Conservation (phyloP, 2,113 vertebrate species). For the Heloderma charlesbogerti region DNA sequence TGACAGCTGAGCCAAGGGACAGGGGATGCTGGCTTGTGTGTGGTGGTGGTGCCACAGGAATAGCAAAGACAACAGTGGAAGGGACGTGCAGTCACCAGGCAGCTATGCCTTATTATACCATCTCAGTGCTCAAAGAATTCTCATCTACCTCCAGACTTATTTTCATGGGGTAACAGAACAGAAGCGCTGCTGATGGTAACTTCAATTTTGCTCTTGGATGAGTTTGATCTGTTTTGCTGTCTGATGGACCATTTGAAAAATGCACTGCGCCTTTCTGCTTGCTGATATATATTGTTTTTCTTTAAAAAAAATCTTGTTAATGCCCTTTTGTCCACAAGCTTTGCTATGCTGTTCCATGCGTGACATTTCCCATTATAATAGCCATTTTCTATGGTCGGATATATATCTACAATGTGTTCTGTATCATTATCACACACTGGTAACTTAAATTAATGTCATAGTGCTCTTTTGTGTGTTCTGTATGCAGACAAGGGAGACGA, state of each 20-base stretch:
- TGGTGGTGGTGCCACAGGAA: not conserved
- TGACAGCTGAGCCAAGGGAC: not conserved
- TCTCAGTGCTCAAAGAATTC: not conserved
- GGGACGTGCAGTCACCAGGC: not conserved
- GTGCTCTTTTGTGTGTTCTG: not conserved
- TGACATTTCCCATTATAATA: not conserved
- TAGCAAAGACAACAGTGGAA: not conserved
- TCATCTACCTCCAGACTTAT: not conserved
- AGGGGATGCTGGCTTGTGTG: not conserved
- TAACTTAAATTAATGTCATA: slow-evolving; percentile 13
- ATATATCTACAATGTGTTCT: not conserved
- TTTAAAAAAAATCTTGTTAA: not conserved
- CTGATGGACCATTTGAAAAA: accelerated
- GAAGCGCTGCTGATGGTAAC: not conserved
- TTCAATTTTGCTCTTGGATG: not conserved
- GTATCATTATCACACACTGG: not conserved
- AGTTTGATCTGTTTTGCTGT: not conserved
- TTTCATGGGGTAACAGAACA: not conserved
- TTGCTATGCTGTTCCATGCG: not conserved
- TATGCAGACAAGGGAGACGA: not conserved
- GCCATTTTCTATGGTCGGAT: not conserved
- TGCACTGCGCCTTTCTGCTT: not conserved
- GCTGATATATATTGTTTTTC: not conserved
- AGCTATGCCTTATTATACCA: not conserved
- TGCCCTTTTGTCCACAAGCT: slow-evolving; percentile 2